A percentile compares a stretch with the other conserved stretches of the same genome.
phyloP scores from a whole-genome alignment of 2,797 vertebrate genomes.

The Tenualosa thibaudeaui region DNA sequence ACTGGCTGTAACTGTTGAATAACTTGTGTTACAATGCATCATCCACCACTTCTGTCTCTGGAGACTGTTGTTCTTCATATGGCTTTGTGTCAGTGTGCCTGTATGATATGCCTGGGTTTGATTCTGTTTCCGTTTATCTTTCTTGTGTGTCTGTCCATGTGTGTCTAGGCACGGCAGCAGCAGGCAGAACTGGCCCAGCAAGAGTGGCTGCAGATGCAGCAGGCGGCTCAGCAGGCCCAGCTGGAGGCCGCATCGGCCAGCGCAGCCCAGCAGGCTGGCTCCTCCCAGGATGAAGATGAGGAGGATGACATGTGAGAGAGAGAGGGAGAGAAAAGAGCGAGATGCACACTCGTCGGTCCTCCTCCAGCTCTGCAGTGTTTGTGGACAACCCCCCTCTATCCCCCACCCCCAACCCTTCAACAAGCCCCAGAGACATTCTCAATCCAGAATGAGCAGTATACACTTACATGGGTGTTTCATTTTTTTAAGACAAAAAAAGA shows the following conservation, averaged over 20 bases:
- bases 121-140: neutral
- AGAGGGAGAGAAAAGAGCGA: slow-evolving; percentile 11
- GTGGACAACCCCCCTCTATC: slow-evolving; percentile 39
- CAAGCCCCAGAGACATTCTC: slow-evolving; percentile 3
- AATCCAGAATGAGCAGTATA: slow-evolving; percentile 10
- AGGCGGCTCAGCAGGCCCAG: slow-evolving; percentile 97
- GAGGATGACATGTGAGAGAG: slow-evolving; percentile 91
- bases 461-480: neutral
- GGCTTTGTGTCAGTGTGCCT: neutral
- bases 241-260: slow-evolving; percentile 92
- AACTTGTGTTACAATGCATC: neutral
- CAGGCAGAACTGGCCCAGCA: slow-evolving; percentile 98
- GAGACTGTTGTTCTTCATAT: neutral
- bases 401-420: slow-evolving; percentile 43
- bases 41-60: neutral
- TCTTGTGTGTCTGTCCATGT: neutral
- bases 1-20: neutral
- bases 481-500: slow-evolving; percentile 10
- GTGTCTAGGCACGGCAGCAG: slow-evolving; percentile 90
- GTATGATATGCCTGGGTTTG: neutral
- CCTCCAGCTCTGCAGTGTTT: slow-evolving; percentile 66
- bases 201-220: slow-evolving; percentile 99
- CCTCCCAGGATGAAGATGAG: slow-evolving; percentile 98
- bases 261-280: slow-evolving; percentile 89
- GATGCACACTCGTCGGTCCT: slow-evolving; percentile 25